A percentile compares a stretch with the other conserved stretches of the same genome.
Conservation (phyloP, 2,797 vertebrate genomes). For the Danio aesculapii region DNA sequence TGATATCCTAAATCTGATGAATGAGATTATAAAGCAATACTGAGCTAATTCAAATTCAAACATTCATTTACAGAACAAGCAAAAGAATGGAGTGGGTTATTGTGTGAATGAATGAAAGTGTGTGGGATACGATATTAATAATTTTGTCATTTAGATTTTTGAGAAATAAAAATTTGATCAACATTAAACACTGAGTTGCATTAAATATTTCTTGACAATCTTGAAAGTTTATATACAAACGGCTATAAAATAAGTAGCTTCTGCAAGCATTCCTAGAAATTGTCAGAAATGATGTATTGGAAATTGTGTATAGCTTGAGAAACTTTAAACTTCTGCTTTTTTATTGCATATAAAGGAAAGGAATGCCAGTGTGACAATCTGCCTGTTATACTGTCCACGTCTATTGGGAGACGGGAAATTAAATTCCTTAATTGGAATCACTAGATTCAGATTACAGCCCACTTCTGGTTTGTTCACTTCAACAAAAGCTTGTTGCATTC, state of each 20-base stretch:
- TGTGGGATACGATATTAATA: not conserved
- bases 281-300: not conserved
- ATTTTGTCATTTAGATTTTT: not conserved
- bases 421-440: constrained; percentile 79
- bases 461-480: constrained; percentile 61
- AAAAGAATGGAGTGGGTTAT: not conserved
- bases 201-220: not conserved
- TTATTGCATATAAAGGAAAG: constrained; percentile 19
- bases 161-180: not conserved
- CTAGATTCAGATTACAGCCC: constrained; percentile 69
- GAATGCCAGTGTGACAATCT: constrained; percentile 40
- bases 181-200: not conserved
- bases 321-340: not conserved
- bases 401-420: constrained; percentile 50
- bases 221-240: not conserved
- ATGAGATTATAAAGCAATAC: not conserved
- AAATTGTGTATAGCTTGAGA: not conserved
- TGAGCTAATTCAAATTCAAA: constrained; percentile 7
- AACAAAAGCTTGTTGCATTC: constrained; percentile 55
- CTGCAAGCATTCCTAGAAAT: not conserved
- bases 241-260: not conserved
- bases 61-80: not conserved
- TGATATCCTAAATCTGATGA: constrained; percentile 10
- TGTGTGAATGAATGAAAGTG: not conserved
- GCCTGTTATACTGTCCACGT: constrained; percentile 20